Evolutionary conservation across 1,140 invertebrate genomes (phyloP).

Genomic region (Asbolus verrucosus): DNA sequence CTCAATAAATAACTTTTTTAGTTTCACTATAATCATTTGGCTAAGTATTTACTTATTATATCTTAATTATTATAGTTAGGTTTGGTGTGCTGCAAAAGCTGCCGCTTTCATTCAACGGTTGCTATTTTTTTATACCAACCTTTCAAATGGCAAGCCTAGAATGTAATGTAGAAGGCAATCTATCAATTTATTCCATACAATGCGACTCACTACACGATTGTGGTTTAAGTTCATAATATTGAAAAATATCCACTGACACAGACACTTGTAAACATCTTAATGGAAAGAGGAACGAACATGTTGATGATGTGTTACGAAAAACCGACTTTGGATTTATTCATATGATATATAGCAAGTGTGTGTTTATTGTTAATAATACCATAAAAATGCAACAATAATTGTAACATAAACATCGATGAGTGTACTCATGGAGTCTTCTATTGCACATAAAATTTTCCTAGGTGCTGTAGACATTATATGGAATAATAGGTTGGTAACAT

Average conservation of each 20-base stretch:
- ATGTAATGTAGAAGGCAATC: constrained; percentile 40
- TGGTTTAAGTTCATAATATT: constrained; percentile 7
- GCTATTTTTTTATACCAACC: constrained; percentile 13
- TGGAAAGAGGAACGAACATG: not conserved
- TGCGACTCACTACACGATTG: constrained; percentile 31
- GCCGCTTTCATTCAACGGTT: constrained; percentile 17
- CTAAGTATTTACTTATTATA: constrained; percentile 36
- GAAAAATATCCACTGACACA: constrained; percentile 18
- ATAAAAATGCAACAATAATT: too few species aligned
- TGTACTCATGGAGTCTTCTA: not conserved
- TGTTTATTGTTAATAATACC: too few species aligned
- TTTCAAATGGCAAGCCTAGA: constrained; percentile 41
- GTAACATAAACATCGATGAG: too few species aligned
- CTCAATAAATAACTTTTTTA: constrained; percentile 24
- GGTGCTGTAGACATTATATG: constrained; percentile 47
- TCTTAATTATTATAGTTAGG: constrained; percentile 22
- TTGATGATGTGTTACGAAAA: too few species aligned
- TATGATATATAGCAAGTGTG: too few species aligned
- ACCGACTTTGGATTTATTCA: too few species aligned
- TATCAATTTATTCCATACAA: constrained; percentile 41
- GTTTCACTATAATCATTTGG: constrained; percentile 40
- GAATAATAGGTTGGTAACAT: constrained; percentile 47
- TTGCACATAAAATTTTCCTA: not conserved
- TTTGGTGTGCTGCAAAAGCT: constrained; percentile 43
- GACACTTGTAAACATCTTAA: not conserved